Conservation (phyloP, 2,113 vertebrate species). For the Motacilla alba region DNA sequence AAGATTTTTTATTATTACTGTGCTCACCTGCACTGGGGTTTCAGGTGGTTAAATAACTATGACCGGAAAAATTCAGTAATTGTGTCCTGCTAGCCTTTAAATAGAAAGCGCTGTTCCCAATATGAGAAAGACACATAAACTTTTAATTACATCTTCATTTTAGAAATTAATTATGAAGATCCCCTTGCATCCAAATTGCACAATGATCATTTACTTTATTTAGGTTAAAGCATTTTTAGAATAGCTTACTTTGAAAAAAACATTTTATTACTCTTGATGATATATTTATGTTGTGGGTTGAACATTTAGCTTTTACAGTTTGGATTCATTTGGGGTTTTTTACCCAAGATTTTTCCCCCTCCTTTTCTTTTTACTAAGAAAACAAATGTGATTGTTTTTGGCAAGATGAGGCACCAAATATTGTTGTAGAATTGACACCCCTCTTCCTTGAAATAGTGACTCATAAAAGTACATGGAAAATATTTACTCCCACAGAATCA, state of each 20-base stretch:
- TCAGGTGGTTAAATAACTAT: neutral
- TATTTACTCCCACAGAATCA: neutral
- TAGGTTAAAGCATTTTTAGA: neutral
- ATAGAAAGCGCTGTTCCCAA: neutral
- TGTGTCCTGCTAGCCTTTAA: neutral
- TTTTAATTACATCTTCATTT: neutral
- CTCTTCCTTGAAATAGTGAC: neutral
- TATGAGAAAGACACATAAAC: neutral
- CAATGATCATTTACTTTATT: neutral
- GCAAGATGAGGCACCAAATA: neutral
- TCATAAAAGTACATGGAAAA: neutral
- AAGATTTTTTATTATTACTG: neutral
- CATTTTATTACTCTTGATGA: neutral
- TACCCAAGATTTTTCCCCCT: neutral
- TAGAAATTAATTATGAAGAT: neutral
- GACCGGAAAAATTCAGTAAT: neutral
- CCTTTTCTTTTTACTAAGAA: neutral
- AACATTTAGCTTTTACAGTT: neutral
- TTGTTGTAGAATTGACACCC: neutral
- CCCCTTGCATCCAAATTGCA: neutral
- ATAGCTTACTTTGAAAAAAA: neutral
- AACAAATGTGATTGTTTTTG: neutral
- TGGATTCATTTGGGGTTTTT: neutral
- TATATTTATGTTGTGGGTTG: neutral
- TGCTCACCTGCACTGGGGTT: neutral